Conservation (phyloP, 2,113 vertebrate genomes). For the Myotis brandtii region DNA sequence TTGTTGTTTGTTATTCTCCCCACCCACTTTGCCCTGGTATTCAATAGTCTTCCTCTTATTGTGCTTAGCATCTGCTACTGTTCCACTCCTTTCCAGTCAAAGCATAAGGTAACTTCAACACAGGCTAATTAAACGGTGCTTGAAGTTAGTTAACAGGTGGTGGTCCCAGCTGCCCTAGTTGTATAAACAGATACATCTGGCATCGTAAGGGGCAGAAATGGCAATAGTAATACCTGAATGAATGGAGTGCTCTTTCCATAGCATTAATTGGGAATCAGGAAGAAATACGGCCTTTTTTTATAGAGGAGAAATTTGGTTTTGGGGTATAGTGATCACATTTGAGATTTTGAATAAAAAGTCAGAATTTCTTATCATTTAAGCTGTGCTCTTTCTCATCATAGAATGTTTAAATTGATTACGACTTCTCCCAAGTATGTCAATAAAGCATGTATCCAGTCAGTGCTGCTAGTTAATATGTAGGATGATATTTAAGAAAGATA, state of each 20-base stretch:
- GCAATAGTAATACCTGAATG: constrained; percentile 50
- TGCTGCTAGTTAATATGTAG: not conserved
- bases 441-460: not conserved
- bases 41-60: constrained; percentile 69
- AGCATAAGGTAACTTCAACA: constrained; percentile 71
- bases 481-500: not conserved
- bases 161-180: constrained; percentile 86
- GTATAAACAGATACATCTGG: constrained; percentile 73
- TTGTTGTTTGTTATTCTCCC: constrained; percentile 29
- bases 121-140: constrained; percentile 86
- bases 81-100: constrained; percentile 69
- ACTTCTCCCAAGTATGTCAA: not conserved
- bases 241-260: not conserved
- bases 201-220: constrained; percentile 14
- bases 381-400: not conserved
- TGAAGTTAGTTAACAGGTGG: constrained; percentile 90
- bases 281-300: not conserved
- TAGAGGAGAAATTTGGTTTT: not conserved
- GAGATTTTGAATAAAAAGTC: not conserved
- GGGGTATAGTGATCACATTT: not conserved
- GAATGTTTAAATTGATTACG: not conserved
- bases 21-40: constrained; percentile 65
- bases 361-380: not conserved
- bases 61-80: constrained; percentile 68
- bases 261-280: not conserved